These are phyloP conservation scores for Papilio xuthus DNA, from an alignment of 1,140 invertebrate species.

Conservation along the genomic window DNA sequence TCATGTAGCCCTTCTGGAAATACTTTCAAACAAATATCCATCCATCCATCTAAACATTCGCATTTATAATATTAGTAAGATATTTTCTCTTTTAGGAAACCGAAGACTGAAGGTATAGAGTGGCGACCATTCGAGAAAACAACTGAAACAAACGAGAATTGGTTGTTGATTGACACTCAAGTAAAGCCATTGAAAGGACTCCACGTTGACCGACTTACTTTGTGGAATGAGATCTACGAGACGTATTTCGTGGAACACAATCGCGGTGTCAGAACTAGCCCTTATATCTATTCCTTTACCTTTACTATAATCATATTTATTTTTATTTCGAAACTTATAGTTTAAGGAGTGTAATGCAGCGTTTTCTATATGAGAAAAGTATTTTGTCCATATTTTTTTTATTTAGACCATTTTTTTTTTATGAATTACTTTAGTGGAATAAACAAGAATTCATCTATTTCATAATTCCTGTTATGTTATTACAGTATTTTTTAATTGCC, in stretches of 20 bases:
- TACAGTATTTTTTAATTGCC: no score
- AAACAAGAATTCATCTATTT: no score
- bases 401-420: no score
- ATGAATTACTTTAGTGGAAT: no score
- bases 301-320: constrained; percentile 33
- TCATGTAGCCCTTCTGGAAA: no score
- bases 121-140: constrained; percentile 51
- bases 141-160: constrained; percentile 47
- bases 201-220: constrained; percentile 51
- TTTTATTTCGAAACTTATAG: constrained; percentile 32
- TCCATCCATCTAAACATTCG: no score
- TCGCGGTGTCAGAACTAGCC: not conserved
- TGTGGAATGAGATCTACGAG: constrained; percentile 65
- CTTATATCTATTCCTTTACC: constrained; percentile 31
- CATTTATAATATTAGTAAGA: no score
- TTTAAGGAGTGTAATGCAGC: constrained; percentile 6
- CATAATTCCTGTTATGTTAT: no score
- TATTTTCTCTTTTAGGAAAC: constrained; percentile 42
- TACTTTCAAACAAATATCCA: no score
- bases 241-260: constrained; percentile 62
- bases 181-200: constrained; percentile 46
- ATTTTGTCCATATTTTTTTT: no score
- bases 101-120: constrained; percentile 43
- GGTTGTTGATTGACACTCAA: constrained; percentile 52
- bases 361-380: not conserved